Evolutionary conservation across 2,113 vertebrate species (phyloP), one percentile per base, ranked within the genome.

Genomic region (Calypte anna): DNA sequence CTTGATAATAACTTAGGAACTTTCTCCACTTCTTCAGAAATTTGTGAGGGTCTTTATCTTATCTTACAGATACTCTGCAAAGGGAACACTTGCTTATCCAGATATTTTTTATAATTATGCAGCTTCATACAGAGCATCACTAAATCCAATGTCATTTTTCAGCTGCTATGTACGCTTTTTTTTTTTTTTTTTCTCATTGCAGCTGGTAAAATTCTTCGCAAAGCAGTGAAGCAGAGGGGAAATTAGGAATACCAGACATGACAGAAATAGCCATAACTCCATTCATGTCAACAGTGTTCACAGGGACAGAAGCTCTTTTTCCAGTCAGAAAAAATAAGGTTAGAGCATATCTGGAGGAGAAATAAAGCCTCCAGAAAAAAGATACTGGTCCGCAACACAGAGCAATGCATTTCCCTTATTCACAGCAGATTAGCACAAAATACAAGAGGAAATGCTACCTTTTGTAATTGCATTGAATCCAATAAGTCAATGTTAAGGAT

Each of bases 261-360:
- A 93, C 87, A 96, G 75, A 36, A 96, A 94, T 58, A 93, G 82
- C 74, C 3, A 0, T 69, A 91, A 82, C 58, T 88, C 82, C 66
- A 48, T 76, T 93, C 59, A 31, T 62, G 50, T 88, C 85, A 88
- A 66, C 55, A 82, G 66, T n/a, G 62, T 82, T 94, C 80, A 75
- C 0, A 61, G 40, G 74, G 81, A 92, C 53, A 88, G 51, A 69
- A 90, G 75, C 31, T 62, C 40, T 93, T 95, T 80, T 77, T 63
- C 88, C 76, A 93, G 86, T 77, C 88, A 93, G 63, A 91, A 96
- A 67, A 95, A 95, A 90, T 94, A 93, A 94, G 72, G 63, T 68
- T 91, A 67, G 36, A 48, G 55, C 36, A 10, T 83, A 88, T 83
- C 93, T 54, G 33, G 51, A 82, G 63, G 75, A 83, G 76, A 90